phyloP scores from a whole-genome alignment of 2,888 invertebrate genomes.

The Apotomis capreana region DNA sequence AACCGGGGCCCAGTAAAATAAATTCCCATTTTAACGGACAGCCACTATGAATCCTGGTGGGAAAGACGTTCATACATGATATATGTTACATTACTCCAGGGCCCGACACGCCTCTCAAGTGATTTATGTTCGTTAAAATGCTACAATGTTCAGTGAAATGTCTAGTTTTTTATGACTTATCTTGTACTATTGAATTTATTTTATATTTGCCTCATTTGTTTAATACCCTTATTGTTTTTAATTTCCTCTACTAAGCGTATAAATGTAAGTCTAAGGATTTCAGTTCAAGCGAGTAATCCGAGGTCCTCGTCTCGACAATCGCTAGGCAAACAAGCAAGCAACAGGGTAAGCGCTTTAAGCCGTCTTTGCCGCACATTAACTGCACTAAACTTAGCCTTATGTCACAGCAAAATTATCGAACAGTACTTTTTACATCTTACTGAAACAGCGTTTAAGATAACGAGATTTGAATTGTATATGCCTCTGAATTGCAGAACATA shows the following conservation, averaged over 20 bases:
- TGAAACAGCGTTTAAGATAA: too few species aligned
- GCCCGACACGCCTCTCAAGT: conserved; percentile 1
- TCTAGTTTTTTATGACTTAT: too few species aligned
- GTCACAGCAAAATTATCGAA: conserved; percentile 8
- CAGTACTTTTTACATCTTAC: not conserved
- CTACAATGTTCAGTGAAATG: not conserved
- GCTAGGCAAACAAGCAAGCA: conserved; percentile 28
- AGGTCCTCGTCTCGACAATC: conserved; percentile 23
- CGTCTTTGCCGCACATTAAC: conserved; percentile 30
- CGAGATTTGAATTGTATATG: too few species aligned
- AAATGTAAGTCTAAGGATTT: conserved; percentile 13
- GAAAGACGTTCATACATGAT: conserved; percentile 8
- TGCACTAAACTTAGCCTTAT: conserved; percentile 32
- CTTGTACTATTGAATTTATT: not conserved
- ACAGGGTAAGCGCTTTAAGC: conserved; percentile 34
- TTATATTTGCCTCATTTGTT: not conserved
- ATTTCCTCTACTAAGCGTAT: not conserved
- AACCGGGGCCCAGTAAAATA: conserved; percentile 19
- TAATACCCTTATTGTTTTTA: conserved; percentile 4
- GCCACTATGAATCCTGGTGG: conserved; percentile 1
- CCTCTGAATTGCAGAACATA: too few species aligned
- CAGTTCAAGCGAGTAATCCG: conserved; percentile 26
- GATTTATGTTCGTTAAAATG: conserved; percentile 1
- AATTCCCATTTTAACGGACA: conserved; percentile 26
- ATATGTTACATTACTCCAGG: conserved; percentile 2